Percentiles rank a stretch among this genome's conserved stretches.
Conservation (phyloP, 2,888 invertebrate genomes). For the Diarsia rubi region DNA sequence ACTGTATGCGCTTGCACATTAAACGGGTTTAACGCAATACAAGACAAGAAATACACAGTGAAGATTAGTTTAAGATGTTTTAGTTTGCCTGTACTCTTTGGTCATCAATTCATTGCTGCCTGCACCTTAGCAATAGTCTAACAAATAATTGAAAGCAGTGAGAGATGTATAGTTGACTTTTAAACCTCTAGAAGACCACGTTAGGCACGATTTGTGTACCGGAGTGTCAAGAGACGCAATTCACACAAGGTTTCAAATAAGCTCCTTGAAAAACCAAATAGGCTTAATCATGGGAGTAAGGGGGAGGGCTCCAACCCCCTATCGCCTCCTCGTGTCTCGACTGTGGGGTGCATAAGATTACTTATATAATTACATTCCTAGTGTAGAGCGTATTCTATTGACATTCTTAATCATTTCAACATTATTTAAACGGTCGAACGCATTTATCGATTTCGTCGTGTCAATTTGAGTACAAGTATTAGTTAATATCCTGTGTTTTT, state of each 20-base stretch:
- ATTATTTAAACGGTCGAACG: slow-evolving; percentile 34
- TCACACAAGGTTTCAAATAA: slow-evolving; percentile 8
- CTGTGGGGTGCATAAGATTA: slow-evolving; percentile 54
- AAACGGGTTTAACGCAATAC: slow-evolving; percentile 39
- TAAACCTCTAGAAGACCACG: neutral
- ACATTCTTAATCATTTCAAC: slow-evolving; percentile 39
- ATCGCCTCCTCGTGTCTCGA: neutral
- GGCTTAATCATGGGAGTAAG: slow-evolving; percentile 4
- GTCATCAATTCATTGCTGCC: neutral
- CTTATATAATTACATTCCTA: slow-evolving; percentile 64
- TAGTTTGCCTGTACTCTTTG: neutral
- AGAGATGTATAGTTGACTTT: neutral
- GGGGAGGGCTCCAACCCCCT: slow-evolving; percentile 14
- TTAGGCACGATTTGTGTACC: neutral
- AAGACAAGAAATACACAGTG: neutral
- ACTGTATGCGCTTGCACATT: slow-evolving; percentile 38
- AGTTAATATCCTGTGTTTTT: slow-evolving; percentile 13
- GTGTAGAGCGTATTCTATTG: slow-evolving; percentile 55
- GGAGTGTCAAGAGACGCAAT: neutral
- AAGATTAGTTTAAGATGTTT: slow-evolving; percentile 8
- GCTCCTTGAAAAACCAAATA: slow-evolving; percentile 25
- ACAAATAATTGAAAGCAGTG: neutral
- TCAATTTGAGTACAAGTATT: slow-evolving; percentile 34
- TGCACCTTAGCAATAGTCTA: neutral
- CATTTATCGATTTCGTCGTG: slow-evolving; percentile 54